Percentiles rank a stretch among this genome's conserved stretches.
Evolutionary conservation across 2,888 invertebrate species (phyloP).

Genomic region (Heteropelma amictum): DNA sequence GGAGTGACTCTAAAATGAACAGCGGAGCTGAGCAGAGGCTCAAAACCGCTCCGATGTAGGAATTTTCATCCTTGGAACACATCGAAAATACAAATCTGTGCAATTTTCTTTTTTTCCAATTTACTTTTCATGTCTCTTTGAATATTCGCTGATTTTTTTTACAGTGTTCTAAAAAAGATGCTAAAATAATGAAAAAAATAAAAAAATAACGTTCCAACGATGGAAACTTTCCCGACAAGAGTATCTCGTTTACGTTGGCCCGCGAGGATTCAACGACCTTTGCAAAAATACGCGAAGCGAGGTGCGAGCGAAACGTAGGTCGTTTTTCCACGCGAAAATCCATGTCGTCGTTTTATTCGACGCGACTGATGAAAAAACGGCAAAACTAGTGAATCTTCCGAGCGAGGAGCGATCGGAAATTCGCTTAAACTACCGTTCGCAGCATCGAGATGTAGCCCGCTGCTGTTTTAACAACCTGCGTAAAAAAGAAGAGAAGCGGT

Average conservation of each 20-base stretch:
- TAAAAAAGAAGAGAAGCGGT: not conserved
- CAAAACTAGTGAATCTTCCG: not conserved
- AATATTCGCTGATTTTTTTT: not conserved
- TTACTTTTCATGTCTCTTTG: not conserved
- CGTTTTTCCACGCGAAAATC: not conserved
- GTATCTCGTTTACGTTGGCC: no score
- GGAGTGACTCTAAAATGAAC: no score
- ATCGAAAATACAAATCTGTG: no score
- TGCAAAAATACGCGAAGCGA: no score
- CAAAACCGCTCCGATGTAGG: no score
- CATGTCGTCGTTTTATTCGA: not conserved
- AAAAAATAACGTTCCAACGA: no score
- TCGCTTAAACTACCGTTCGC: not conserved
- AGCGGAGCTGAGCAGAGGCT: no score
- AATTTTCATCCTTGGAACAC: no score
- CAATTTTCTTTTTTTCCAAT: no score
- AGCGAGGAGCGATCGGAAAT: not conserved
- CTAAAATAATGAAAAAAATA: no score
- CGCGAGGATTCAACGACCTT: not conserved
- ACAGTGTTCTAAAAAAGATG: no score
- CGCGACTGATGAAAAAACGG: not conserved
- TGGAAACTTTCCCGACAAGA: not conserved
- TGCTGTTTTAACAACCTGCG: not conserved
- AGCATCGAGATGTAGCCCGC: conserved; percentile 11
- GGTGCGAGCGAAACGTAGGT: not conserved